A percentile compares a stretch with the other conserved stretches of the same genome.
phyloP scores from a whole-genome alignment of 2,113 vertebrate species.

The Oreochromis aureus region DNA sequence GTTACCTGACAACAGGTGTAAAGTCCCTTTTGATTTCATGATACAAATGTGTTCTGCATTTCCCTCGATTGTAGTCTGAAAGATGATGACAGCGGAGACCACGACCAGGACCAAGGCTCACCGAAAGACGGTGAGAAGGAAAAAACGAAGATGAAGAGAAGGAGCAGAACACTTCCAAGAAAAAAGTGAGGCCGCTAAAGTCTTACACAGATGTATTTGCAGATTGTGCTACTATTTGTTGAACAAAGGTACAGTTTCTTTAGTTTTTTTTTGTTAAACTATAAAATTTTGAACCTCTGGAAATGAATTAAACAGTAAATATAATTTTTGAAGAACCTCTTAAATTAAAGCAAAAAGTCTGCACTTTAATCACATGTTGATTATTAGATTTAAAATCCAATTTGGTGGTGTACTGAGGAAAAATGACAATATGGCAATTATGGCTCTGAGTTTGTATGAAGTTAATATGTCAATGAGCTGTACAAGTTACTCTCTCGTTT shows the following conservation, averaged over 20 bases:
- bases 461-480: not conserved
- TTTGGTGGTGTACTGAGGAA: not conserved
- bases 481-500: not conserved
- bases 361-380: not conserved
- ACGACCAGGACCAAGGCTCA: conserved; percentile 77
- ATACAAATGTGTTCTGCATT: not conserved
- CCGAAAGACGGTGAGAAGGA: conserved; percentile 78
- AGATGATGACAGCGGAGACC: conserved; percentile 81
- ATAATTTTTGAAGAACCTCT: not conserved
- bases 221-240: not conserved
- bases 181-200: conserved; percentile 45
- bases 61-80: conserved; percentile 62
- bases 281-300: not conserved
- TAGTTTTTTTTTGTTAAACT: not conserved
- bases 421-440: not conserved
- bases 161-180: conserved; percentile 63
- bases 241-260: not conserved
- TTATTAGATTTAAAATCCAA: not conserved
- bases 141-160: conserved; percentile 73
- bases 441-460: not conserved
- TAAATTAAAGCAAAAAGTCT: not conserved
- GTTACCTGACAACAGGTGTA: not conserved
- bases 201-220: not conserved
- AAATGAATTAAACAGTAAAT: not conserved
- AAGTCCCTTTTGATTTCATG: not conserved